Evolutionary conservation across 2,113 vertebrate species (phyloP).

Genomic region (Cephalopholis sonnerati): DNA sequence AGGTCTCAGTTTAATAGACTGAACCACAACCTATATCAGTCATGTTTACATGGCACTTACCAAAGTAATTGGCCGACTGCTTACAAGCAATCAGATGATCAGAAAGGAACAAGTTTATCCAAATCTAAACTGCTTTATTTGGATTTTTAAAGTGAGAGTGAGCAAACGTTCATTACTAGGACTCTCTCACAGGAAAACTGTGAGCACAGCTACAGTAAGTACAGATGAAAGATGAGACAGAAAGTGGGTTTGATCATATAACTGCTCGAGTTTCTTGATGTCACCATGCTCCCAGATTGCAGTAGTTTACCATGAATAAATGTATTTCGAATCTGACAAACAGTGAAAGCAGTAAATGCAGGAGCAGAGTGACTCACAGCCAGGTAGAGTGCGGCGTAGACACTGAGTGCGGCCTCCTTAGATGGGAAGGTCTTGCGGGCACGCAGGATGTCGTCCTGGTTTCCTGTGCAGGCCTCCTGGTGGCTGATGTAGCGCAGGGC

Average conservation of each 20-base stretch:
- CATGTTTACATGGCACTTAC: background rate
- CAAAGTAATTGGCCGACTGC: background rate
- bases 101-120: background rate
- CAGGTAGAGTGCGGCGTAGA: slow-evolving; percentile 95
- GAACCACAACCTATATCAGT: background rate
- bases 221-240: background rate
- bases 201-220: background rate
- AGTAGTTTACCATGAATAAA: background rate
- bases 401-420: slow-evolving; percentile 97
- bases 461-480: slow-evolving; percentile 94
- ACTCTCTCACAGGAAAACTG: background rate
- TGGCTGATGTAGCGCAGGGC: slow-evolving; percentile 96
- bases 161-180: background rate
- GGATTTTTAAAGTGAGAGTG: background rate
- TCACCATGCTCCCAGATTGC: background rate
- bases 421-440: slow-evolving; percentile 99
- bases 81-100: background rate
- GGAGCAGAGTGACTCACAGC: slow-evolving; percentile 88
- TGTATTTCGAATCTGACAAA: too few relatives aligned
- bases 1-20: background rate
- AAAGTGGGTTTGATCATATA: background rate
- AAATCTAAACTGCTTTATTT: background rate
- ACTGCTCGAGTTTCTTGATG: too few relatives aligned
- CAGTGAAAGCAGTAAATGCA: background rate
- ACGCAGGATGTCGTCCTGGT: slow-evolving; percentile 92